phyloP scores from a whole-genome alignment of 2,797 vertebrate genomes.

The Moxostoma hubbsi region DNA sequence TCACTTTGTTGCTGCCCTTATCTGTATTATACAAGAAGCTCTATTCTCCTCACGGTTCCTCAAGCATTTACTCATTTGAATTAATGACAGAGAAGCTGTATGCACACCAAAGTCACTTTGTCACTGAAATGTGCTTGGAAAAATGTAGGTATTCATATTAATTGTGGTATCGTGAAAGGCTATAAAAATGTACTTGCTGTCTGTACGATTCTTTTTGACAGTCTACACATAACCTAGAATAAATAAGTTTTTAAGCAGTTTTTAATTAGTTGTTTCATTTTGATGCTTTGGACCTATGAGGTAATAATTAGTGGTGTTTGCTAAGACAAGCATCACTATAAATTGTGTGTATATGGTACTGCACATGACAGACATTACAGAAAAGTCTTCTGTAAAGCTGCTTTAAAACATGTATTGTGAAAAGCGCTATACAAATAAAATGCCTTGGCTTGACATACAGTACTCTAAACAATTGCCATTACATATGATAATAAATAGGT shows the following conservation, averaged over 20 bases:
- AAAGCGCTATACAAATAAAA: no score
- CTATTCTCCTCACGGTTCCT: conserved; percentile 59
- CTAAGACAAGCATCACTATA: background rate
- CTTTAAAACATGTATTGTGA: no score
- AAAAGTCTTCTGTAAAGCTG: no score
- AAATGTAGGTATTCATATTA: conserved; percentile 49
- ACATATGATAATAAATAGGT: no score
- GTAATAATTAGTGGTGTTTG: background rate
- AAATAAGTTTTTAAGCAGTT: background rate
- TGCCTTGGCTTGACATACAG: no score
- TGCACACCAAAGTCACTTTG: conserved; percentile 47
- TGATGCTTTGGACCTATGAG: background rate
- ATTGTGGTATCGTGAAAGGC: conserved; percentile 33
- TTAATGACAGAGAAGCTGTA: conserved; percentile 55
- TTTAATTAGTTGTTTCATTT: background rate
- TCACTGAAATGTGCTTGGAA: conserved; percentile 39
- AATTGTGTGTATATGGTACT: background rate
- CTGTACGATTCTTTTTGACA: conserved; percentile 41
- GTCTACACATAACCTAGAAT: background rate
- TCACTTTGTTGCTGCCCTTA: conserved; percentile 56
- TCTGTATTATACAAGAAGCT: conserved; percentile 55
- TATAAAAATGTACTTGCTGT: conserved; percentile 50
- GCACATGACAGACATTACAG: no score
- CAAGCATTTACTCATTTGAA: conserved; percentile 59
- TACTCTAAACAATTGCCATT: no score